Base-by-base conservation (phyloP, 2,888 invertebrate species). In the Lithosia quadra region DNA sequence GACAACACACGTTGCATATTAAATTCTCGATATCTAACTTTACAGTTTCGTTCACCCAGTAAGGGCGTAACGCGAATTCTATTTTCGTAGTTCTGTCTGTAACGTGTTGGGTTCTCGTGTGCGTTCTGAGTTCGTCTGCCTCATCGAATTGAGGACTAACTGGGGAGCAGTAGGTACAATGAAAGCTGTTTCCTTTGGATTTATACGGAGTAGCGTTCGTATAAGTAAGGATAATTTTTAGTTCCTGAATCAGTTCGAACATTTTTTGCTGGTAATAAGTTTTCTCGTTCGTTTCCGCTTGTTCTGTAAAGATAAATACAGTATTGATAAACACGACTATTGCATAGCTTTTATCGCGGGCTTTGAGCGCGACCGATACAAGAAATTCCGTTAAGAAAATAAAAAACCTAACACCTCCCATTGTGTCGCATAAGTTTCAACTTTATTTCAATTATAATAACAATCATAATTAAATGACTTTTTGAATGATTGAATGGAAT, bases 181-280 rank as follows among this genome's bases (percentile, higher is more conserved):
- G 82, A 53, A 83, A 88, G 0, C 78, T 74, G 0, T 84, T 73
- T 0, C 80, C 69, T 56, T 84, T 88, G 0, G 85, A 82, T 56
- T 88, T 91, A 78, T 87, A 93, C 0, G 92, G 92, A 0, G 89
- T 86, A 0, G 86, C 90, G 64, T 92, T 93, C 0, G 92, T 90
- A 74, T 86, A 87, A 0, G 77, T 81, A 0, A 93, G 76, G 0
- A 93, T 78, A 0, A 71, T 80, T 69, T 86, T 86, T 0, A 92
- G 80, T 74, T 92, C 93, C 55, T 83, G 78, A 0, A 88, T 57
- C 9, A 89, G 77, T 21, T 82, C 72, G 49, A 68, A 78, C 39
- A 80, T 81, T 49, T 77, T 67, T 22, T 80, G 75, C 39, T 81
- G 33, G 67, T 74, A 49, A 10, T 49, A 22, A 8, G 11, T 9